Evolutionary conservation across 2,797 vertebrate genomes (phyloP).

Genomic region (Myiothlypis coronata): DNA sequence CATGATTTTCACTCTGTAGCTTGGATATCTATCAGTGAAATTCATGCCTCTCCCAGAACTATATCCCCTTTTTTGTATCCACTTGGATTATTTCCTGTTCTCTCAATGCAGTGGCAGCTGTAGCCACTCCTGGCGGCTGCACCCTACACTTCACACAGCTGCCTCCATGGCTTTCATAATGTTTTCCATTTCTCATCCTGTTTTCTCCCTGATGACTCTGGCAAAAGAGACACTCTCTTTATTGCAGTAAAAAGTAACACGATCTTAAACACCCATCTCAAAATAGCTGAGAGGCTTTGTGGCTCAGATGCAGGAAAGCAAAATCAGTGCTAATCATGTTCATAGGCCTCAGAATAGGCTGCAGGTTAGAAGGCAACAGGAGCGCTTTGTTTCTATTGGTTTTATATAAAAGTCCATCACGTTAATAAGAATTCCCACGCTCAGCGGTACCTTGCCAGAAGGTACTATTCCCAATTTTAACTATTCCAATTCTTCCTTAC

Average conservation of each 20-base stretch:
- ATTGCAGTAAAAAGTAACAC: constrained; percentile 21
- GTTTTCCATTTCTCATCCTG: constrained; percentile 53
- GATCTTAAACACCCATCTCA: neutral
- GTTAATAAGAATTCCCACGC: neutral
- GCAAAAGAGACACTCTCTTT: constrained; percentile 17
- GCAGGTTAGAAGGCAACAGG: neutral
- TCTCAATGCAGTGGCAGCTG: constrained; percentile 58
- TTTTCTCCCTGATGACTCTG: constrained; percentile 41
- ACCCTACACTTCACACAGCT: constrained; percentile 50
- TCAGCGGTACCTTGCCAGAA: neutral
- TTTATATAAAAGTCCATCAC: neutral
- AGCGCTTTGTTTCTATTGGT: neutral
- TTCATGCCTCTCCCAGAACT: neutral
- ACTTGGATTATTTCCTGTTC: constrained; percentile 35
- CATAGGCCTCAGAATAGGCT: neutral
- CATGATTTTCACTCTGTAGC: neutral
- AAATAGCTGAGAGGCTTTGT: constrained; percentile 16
- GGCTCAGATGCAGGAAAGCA: neutral
- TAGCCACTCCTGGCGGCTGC: constrained; percentile 20
- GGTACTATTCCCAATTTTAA: neutral
- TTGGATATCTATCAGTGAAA: neutral
- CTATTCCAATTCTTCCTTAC: neutral
- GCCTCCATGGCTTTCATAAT: constrained; percentile 38
- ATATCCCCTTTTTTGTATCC: neutral
- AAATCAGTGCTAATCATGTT: neutral